Evolutionary conservation across 2,888 invertebrate genomes (phyloP), one percentile per base, ranked within the genome.

Genomic region (Calameuta filiformis): DNA sequence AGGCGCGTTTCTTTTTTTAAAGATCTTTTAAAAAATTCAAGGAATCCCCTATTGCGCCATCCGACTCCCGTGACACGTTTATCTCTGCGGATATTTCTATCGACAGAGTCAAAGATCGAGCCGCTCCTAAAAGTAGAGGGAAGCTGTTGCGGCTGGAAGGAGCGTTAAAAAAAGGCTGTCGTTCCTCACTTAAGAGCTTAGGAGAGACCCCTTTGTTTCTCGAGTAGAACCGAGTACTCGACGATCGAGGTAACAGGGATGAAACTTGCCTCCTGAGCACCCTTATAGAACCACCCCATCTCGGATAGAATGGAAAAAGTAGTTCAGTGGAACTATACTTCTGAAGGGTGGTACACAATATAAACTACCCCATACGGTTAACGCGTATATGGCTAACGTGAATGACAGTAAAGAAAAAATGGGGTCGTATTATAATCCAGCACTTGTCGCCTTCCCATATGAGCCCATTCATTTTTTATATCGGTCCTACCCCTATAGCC

Each of bases 361-460:
- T 56, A 56, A 56, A 6, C 56, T 56, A 31, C 71, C 71, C 31
- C 71, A 34, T 56, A 56, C 56, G 71, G 71, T 31, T 34, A 31
- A 31, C 71, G 71, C 71, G 71, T 34, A 34, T 71, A 34, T 34
- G 71, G 31, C 71, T 31, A 31, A 33, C 34, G 12, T 33, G 9
- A 71, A 31, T 31, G 34, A 34, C 71, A 6, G 33, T 34, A 34
- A 71, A 4, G 35, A 30, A 71, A 31, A 71, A 71, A 15, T 31
- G 12, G 71, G 31, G 31, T 33, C 11, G 71, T 71, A 71, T 34
- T 31, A 31, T 71, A 71, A 71, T 31, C 23, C 71, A 31, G 11
- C 74, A 74, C 74, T 74, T 35, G 74, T 34, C 74, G 37, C 74
- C 74, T 74, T 74, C 74, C 74, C 74, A 74, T 35, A 35, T 34